A percentile compares a stretch with the other conserved stretches of the same genome.
Conservation (phyloP, 2,797 vertebrate species). For the Zalophus californianus region DNA sequence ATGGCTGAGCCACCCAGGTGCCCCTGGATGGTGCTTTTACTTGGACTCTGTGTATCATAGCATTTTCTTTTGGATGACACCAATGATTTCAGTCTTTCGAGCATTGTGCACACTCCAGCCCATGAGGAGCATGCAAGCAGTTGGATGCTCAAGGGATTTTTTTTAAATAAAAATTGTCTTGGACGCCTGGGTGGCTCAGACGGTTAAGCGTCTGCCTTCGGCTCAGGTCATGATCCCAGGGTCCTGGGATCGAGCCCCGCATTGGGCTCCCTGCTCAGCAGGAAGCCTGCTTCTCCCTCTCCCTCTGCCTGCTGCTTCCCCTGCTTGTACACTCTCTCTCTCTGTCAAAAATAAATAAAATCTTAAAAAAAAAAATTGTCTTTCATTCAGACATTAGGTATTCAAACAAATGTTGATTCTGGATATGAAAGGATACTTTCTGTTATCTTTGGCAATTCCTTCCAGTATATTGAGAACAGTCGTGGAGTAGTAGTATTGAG, state of each 20-base stretch:
- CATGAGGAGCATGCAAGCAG: neutral
- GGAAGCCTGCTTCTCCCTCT: no score
- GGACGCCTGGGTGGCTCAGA: no score
- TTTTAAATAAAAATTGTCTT: slow-evolving; percentile 14
- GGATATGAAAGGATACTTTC: neutral
- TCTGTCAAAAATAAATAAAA: no score
- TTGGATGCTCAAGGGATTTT: neutral
- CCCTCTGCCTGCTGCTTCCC: no score
- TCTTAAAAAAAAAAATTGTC: neutral
- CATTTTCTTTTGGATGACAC: neutral
- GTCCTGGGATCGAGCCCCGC: no score
- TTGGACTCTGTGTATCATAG: neutral
- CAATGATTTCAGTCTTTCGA: neutral
- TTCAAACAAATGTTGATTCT: slow-evolving; percentile 52
- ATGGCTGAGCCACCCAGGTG: no score
- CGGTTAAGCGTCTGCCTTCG: no score
- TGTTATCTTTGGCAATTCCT: neutral
- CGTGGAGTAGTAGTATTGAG: neutral
- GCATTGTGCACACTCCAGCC: neutral
- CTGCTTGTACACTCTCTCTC: no score
- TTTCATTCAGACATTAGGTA: slow-evolving; percentile 1
- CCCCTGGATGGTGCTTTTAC: neutral
- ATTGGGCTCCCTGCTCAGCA: no score
- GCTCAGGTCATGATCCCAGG: no score
- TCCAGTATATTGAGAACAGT: neutral